Base-by-base conservation (phyloP, 1,140 invertebrate genomes). In the Zaprionus inermis region DNA sequence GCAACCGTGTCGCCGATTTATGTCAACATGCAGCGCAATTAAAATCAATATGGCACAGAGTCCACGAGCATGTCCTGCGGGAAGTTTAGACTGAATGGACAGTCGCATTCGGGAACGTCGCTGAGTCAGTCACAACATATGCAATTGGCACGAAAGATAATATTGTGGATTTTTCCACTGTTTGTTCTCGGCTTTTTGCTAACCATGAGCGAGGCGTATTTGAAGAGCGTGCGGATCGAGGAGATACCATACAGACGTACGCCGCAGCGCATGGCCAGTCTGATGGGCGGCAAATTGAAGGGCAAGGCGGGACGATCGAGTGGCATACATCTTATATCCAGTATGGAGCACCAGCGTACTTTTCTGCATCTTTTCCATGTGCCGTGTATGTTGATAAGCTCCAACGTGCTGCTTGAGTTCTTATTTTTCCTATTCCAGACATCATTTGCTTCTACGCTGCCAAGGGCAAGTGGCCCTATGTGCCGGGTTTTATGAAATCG, bases 371-470 rank as follows among this genome's bases (percentile, higher is more conserved):
- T 92, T 0, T 92, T 92, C 10, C 86, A 91, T 67, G 86, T 92
- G 63, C 91, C 91, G 3, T 92, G 91, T 92, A 68, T 71, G 84
- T 88, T 14, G 7, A n/a, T 2, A 3, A 0, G 3, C 36, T 38
- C n/a, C n/a, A n/a, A 28, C 24, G 24, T 28, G 3, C 5, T 28
- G 14, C 6, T 9, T 3, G 22, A 38, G 22, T n/a, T 65, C 3
- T 30, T 10, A 41, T 34, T 34, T 9, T 36, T 41, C 5, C 28
- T 44, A 18, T 49, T 56, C 7, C 44, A 92, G 91, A 92, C 38
- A 92, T 92, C 0, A 81, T 92, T 54, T 92, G 91, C 30, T 92
- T 92, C 59, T 92, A 90, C 41, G 91, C 91, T 24, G 91, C 91
- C 16, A 92, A 91, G 55, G 91, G 91, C 1, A 92, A 91, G 32